Percentiles rank a stretch among this genome's conserved stretches.
Conservation (phyloP, 2,113 vertebrate species). For the Melanerpes formicivorus region DNA sequence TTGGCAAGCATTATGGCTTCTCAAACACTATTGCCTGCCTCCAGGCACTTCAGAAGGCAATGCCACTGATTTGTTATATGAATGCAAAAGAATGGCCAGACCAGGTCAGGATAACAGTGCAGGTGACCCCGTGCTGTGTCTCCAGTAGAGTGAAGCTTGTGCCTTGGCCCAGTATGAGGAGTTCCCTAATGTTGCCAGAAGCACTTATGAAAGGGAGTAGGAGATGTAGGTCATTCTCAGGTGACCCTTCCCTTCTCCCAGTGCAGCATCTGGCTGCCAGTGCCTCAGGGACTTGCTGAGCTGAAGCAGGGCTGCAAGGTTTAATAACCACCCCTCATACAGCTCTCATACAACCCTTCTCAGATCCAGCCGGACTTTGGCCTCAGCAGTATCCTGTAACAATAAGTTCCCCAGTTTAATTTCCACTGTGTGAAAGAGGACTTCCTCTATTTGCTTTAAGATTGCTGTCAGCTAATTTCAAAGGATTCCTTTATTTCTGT, state of each 20-base stretch:
- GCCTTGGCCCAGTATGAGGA: neutral
- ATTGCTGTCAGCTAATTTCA: neutral
- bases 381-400: conserved; percentile 26
- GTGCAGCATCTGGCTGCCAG: neutral
- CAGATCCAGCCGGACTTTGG: neutral
- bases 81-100: neutral
- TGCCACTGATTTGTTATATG: neutral
- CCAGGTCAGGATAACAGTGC: neutral
- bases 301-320: neutral
- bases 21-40: neutral
- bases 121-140: neutral
- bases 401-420: neutral
- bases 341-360: neutral
- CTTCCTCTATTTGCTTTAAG: conserved; percentile 51
- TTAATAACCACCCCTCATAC: neutral
- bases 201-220: neutral
- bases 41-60: conserved; percentile 4
- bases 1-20: neutral
- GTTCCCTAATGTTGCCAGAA: conserved; percentile 47
- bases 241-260: neutral
- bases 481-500: neutral
- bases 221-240: neutral
- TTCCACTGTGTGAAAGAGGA: conserved; percentile 44
- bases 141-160: neutral
- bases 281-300: neutral